Conservation (phyloP, 92 coral and sea anemone species). For the Porites evermanni region DNA sequence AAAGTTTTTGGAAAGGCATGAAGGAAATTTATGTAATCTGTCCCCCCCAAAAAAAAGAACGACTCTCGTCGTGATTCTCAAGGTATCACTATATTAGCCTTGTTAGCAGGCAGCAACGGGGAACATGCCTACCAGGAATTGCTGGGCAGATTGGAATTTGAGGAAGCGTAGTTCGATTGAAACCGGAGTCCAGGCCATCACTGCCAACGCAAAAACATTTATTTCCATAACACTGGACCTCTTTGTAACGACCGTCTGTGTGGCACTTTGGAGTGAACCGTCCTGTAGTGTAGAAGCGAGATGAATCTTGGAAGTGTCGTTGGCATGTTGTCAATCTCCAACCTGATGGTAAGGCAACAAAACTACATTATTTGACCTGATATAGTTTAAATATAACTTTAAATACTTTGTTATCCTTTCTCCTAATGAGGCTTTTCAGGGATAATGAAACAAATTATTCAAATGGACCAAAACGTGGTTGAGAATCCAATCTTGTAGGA, state of each 20-base stretch:
- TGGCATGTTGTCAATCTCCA: slow-evolving; percentile 81
- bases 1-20: no score
- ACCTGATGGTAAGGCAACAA: slow-evolving; percentile 36
- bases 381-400: no score
- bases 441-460: no score
- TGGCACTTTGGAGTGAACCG: slow-evolving; percentile 81
- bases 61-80: no score
- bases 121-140: slow-evolving; percentile 16
- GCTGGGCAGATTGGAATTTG: slow-evolving; percentile 46
- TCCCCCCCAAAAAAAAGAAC: no score
- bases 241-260: slow-evolving; percentile 82
- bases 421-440: no score
- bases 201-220: slow-evolving; percentile 86
- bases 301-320: slow-evolving; percentile 75
- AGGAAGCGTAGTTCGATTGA: slow-evolving; percentile 40
- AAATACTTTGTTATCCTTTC: no score
- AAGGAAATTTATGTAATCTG: no score
- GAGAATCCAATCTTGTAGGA: no score
- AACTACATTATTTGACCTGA: background rate
- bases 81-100: no score
- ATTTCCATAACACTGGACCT: slow-evolving; percentile 82
- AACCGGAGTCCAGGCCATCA: slow-evolving; percentile 75
- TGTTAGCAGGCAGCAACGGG: background rate
- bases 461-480: no score
- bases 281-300: slow-evolving; percentile 55